A percentile compares a stretch with the other conserved stretches of the same genome.
phyloP scores from a whole-genome alignment of 2,888 invertebrate species.

The Harpalus rubripes region DNA sequence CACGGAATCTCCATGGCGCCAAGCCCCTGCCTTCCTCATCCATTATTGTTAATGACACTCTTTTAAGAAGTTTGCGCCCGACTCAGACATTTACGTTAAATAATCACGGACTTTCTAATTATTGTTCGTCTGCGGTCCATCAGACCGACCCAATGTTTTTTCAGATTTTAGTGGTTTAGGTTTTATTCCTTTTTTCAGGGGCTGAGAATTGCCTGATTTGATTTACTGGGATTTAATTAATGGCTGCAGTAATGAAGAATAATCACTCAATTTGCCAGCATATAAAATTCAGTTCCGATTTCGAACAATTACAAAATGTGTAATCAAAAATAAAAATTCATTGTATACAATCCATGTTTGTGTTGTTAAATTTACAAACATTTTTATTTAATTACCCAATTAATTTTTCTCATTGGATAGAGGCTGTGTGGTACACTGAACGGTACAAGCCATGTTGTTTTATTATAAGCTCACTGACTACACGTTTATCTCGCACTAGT shows the following conservation, averaged over 20 bases:
- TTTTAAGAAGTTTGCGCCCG: constrained; percentile 73
- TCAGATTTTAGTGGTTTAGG: constrained; percentile 35
- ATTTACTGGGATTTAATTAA: constrained; percentile 37
- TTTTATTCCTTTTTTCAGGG: constrained; percentile 43
- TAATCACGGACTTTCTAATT: constrained; percentile 76
- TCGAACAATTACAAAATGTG: not conserved
- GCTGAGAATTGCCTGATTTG: constrained; percentile 33
- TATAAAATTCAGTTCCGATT: too few species aligned
- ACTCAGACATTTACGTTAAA: constrained; percentile 76
- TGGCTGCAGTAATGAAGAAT: constrained; percentile 36
- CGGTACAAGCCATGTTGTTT: too few species aligned
- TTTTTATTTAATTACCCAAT: not conserved
- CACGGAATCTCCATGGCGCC: not conserved
- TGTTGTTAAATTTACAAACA: not conserved
- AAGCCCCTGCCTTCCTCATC: constrained; percentile 72
- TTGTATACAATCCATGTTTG: too few species aligned
- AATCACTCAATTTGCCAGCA: constrained; percentile 1
- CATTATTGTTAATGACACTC: constrained; percentile 77
- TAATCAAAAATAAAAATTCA: too few species aligned
- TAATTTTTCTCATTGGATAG: too few species aligned
- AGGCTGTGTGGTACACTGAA: too few species aligned
- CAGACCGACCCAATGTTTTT: constrained; percentile 38
- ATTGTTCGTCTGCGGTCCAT: constrained; percentile 71
- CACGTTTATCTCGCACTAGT: too few species aligned
- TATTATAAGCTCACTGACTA: too few species aligned